Percentiles rank a stretch among this genome's conserved stretches.
Conservation (phyloP, 2,113 vertebrate species). For the Toxostoma redivivum region DNA sequence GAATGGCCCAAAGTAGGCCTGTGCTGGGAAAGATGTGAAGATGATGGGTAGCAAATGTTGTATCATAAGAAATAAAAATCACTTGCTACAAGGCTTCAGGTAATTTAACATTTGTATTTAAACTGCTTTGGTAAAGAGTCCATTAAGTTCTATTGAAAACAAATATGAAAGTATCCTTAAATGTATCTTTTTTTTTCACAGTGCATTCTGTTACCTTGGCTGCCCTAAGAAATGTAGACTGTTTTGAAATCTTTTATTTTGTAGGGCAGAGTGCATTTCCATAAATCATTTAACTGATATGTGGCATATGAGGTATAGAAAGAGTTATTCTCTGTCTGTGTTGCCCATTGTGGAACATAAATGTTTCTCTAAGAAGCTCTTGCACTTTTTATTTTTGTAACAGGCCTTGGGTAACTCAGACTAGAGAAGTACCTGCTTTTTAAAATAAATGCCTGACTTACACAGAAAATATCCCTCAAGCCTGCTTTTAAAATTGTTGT, state of each 20-base stretch:
- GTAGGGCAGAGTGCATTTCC: background rate
- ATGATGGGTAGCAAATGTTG: background rate
- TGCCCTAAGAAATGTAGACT: background rate
- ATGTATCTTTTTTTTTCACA: background rate
- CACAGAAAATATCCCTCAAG: background rate
- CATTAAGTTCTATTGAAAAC: background rate
- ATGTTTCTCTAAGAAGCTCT: background rate
- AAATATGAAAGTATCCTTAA: background rate
- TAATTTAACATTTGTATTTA: background rate
- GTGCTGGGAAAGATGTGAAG: background rate
- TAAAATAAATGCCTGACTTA: background rate
- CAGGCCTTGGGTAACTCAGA: background rate
- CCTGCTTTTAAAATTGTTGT: background rate
- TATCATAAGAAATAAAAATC: background rate
- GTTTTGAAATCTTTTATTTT: background rate
- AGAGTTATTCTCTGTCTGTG: background rate
- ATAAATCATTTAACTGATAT: background rate
- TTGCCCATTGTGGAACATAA: background rate
- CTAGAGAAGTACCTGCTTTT: background rate
- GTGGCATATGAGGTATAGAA: background rate
- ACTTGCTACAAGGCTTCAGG: background rate
- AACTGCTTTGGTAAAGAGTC: background rate
- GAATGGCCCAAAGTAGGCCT: background rate
- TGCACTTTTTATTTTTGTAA: background rate
- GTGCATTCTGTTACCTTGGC: background rate